These are phyloP conservation scores for Aurelia sp. DNA, from an alignment of 30 jellyfish, hydroid and myxozoan genomes.

Conservation along the genomic window DNA sequence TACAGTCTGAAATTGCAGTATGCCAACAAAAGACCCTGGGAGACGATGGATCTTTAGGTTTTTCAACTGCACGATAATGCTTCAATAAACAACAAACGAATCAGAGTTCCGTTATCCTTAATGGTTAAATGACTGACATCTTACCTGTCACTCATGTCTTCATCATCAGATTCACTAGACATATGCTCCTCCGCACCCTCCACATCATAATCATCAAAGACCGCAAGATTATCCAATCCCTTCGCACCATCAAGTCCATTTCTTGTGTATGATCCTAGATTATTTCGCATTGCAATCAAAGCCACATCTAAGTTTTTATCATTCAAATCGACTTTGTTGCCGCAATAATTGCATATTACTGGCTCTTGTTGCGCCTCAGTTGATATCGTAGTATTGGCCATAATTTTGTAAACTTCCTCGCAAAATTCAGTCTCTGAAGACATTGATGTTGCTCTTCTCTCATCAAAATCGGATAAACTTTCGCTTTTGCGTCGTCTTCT, in stretches of 20 bases:
- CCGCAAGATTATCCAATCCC: slow-evolving; percentile 25
- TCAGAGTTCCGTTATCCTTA: too few species aligned
- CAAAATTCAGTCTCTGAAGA: slow-evolving; percentile 65
- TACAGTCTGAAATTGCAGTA: too few species aligned
- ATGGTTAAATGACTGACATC: neutral
- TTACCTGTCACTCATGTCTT: neutral
- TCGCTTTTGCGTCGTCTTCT: neutral
- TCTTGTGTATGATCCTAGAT: slow-evolving; percentile 46
- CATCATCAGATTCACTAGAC: slow-evolving; percentile 3
- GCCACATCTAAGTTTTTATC: slow-evolving; percentile 74
- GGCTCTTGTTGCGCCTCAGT: slow-evolving; percentile 51
- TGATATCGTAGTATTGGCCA: slow-evolving; percentile 48
- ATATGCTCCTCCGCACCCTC: slow-evolving; percentile 6
- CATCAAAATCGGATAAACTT: neutral
- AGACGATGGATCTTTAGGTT: too few species aligned
- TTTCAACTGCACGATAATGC: too few species aligned
- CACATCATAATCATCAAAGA: slow-evolving; percentile 15
- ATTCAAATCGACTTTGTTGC: slow-evolving; percentile 81
- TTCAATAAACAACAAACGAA: too few species aligned
- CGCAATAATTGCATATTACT: slow-evolving; percentile 86
- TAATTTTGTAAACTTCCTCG: slow-evolving; percentile 63
- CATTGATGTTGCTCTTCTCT: slow-evolving; percentile 8
- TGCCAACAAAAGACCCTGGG: too few species aligned
- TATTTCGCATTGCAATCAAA: slow-evolving; percentile 75
- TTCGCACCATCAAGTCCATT: slow-evolving; percentile 25